phyloP scores from a whole-genome alignment of 2,113 vertebrate genomes.

The Lophochroa leadbeateri region DNA sequence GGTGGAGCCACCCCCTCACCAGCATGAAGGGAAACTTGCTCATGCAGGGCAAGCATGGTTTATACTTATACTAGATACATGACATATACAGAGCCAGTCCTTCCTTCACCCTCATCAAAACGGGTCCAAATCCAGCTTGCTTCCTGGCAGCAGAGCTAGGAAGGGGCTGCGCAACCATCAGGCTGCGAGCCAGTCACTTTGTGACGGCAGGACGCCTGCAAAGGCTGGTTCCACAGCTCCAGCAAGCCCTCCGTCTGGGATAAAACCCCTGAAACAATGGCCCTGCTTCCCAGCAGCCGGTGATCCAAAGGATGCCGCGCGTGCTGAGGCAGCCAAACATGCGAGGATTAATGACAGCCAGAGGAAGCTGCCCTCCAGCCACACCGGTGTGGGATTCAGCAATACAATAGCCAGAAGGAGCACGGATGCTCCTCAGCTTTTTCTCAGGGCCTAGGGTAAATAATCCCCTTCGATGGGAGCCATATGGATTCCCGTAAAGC shows the following conservation, averaged over 20 bases:
- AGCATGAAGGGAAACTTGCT: fast-evolving
- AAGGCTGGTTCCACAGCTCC: not conserved
- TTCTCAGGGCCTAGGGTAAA: conserved; percentile 62
- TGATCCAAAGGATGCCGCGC: not conserved
- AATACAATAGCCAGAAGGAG: conserved; percentile 57
- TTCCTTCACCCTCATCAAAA: not conserved
- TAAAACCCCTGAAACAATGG: conserved; percentile 25
- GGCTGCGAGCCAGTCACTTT: not conserved
- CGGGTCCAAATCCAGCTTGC: not conserved
- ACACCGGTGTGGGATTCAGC: not conserved
- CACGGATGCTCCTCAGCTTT: not conserved
- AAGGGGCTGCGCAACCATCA: not conserved
- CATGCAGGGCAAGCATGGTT: fast-evolving
- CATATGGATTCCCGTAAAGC: conserved; percentile 23
- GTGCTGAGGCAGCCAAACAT: not conserved
- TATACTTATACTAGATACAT: not conserved
- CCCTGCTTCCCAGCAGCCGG: not conserved
- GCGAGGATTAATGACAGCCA: not conserved
- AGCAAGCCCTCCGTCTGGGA: not conserved
- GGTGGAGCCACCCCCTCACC: fast-evolving
- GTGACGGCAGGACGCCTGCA: not conserved
- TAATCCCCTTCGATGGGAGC: conserved; percentile 37
- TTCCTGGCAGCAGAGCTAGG: not conserved
- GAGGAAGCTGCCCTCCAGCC: not conserved
- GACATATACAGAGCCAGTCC: not conserved